phyloP scores from a whole-genome alignment of 2,113 vertebrate genomes.

The Macroglossus sobrinus region DNA sequence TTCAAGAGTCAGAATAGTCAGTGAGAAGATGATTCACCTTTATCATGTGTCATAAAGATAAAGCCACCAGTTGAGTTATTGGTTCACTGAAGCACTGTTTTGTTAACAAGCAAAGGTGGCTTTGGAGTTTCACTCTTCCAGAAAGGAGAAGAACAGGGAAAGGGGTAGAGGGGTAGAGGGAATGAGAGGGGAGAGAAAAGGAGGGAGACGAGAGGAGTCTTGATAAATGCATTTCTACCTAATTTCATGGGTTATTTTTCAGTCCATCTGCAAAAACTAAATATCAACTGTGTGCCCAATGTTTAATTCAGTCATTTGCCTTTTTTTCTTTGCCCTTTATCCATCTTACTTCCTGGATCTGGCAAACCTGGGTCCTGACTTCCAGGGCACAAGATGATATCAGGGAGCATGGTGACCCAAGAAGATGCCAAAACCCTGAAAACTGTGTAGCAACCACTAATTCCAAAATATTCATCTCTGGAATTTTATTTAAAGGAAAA shows the following conservation, averaged over 20 bases:
- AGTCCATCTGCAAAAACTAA: not conserved
- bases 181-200: not conserved
- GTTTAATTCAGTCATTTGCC: not conserved
- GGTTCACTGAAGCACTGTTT: not conserved
- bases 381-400: not conserved
- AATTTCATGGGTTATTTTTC: not conserved
- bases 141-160: not conserved
- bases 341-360: not conserved
- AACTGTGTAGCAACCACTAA: not conserved
- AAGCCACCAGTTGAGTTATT: not conserved
- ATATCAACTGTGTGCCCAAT: not conserved
- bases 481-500: not conserved
- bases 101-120: not conserved
- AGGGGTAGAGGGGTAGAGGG: not conserved
- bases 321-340: not conserved
- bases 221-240: not conserved
- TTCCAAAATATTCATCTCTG: not conserved
- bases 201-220: not conserved
- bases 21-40: not conserved
- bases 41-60: not conserved
- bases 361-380: not conserved
- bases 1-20: not conserved
- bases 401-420: accelerated
- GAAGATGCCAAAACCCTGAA: not conserved
- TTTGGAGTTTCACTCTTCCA: not conserved